Evolutionary conservation across 1,140 invertebrate species (phyloP), one percentile per base, ranked within the genome.

Genomic region (Drosophila melanica): DNA sequence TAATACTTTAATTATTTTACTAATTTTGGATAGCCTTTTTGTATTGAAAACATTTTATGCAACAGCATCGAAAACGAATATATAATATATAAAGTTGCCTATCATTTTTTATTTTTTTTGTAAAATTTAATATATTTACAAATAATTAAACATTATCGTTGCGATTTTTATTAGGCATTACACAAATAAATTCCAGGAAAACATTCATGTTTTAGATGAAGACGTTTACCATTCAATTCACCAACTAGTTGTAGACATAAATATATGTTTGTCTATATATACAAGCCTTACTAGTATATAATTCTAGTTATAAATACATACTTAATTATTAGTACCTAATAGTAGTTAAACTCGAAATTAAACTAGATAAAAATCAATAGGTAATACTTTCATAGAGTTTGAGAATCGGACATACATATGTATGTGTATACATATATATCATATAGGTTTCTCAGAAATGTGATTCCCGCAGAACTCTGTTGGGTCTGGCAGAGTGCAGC

Each of bases 381-480:
- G 72, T 86, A 86, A 86, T 86, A 86, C 82, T 86, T 86, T 86
- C 59, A 72, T 72, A 70, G 79, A 82, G 75, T 77, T 47, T 30
- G 47, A 58, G 63, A 58, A 20, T 30, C n/a, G 11, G 14, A 14
- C 14, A 39, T 18, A n/a, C n/a, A n/a, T n/a, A n/a, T n/a, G n/a
- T n/a, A 18, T 41, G 30, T 41, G 81, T 81, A 77, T 81, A 33
- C 54, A 77, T 70, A 72, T 73, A 77, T 70, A 72, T 73, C 23
- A 63, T 45, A 59, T 35, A 14, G 45, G 23, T 44, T 47, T 69
- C 58, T 89, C 84, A 91, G 66, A 91, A 84, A 77, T 91, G 90
- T 37, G 90, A 91, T 78, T 91, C 90, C 73, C 87, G 85, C 73
- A 91, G 78, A 37, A 80, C 73, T 79, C 76, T 79, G 73, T 59